Base-by-base conservation (phyloP, 2,888 invertebrate genomes). In the Drosophila cognata region DNA sequence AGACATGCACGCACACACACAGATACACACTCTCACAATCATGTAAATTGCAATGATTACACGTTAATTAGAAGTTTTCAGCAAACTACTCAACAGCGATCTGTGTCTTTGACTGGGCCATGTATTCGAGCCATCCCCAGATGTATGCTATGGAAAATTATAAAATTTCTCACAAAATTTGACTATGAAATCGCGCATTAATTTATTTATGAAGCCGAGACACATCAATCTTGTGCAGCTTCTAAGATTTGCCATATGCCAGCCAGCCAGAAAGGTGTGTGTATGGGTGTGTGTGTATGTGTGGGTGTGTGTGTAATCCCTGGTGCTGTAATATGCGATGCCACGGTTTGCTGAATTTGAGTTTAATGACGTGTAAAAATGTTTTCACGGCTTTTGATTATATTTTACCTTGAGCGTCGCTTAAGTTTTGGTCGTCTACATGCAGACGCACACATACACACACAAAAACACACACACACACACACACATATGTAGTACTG, bases 301-400 rank as follows among this genome's bases (percentile, higher is more conserved):
- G 59, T 55, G 31, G 64, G 53, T 59, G 60, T 60, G 65, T 57
- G 28, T 64, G 56, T 69, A 74, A 53, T 65, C 43, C 63, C 68
- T 74, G 78, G 59, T 82, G 74, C 85, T 78, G 78, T 85, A 76
- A 88, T 74, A 86, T 88, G 82, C 87, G 88, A 77, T 78, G 91
- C 76, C 71, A 88, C 79, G 91, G 88, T 89, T 88, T 78, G 91
- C 89, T 90, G 90, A 90, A 89, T 89, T 85, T 89, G 84, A 79
- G 91, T 88, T 88, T 89, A 88, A 88, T 88, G 88, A 90, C 91
- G 91, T 88, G 88, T 88, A 88, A 88, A 88, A 88, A 90, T 88
- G 90, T 89, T 88, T 88, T 88, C 88, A 88, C 91, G 88, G 88
- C 90, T 90, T 88, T 88, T 88, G 88, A 90, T 88, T 88, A 88